phyloP scores from a whole-genome alignment of 2,113 vertebrate species.

The Menidia beryllina region DNA sequence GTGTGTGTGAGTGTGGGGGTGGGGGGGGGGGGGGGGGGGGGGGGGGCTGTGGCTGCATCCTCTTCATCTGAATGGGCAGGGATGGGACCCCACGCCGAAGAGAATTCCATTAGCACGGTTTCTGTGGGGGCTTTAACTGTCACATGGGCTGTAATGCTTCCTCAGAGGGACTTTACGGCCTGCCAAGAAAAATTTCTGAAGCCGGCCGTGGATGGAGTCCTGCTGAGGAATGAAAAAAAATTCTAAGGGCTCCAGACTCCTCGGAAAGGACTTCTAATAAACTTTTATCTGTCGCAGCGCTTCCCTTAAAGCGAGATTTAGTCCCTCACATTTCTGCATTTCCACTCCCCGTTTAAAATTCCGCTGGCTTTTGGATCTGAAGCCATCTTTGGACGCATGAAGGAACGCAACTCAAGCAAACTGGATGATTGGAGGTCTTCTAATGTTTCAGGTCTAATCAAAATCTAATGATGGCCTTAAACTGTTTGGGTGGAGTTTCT shows the following conservation, averaged over 20 bases:
- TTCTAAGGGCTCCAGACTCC: constrained; percentile 32
- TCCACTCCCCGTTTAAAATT: constrained; percentile 17
- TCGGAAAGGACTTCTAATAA: constrained; percentile 62
- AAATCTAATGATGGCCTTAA: neutral
- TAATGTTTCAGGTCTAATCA: constrained; percentile 1
- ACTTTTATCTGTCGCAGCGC: constrained; percentile 63
- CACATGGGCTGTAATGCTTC: constrained; percentile 49
- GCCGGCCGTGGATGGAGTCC: constrained; percentile 37
- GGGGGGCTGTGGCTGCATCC: constrained; percentile 39
- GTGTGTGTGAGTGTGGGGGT: no score
- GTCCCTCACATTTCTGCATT: constrained; percentile 37
- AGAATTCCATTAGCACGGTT: constrained; percentile 61
- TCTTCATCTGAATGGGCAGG: constrained; percentile 48
- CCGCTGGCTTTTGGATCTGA: constrained; percentile 10
- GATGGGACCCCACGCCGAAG: constrained; percentile 44
- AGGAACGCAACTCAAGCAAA: neutral
- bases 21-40: no score
- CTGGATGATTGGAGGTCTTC: neutral
- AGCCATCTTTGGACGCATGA: neutral
- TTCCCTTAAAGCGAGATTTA: constrained; percentile 33
- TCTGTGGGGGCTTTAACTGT: constrained; percentile 62
- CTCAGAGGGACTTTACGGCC: constrained; percentile 49
- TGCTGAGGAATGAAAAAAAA: constrained; percentile 21
- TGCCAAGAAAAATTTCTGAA: constrained; percentile 56
- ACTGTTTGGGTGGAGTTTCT: neutral